phyloP scores from a whole-genome alignment of 2,797 vertebrate genomes.

The Poeciliopsis paucimaculata region DNA sequence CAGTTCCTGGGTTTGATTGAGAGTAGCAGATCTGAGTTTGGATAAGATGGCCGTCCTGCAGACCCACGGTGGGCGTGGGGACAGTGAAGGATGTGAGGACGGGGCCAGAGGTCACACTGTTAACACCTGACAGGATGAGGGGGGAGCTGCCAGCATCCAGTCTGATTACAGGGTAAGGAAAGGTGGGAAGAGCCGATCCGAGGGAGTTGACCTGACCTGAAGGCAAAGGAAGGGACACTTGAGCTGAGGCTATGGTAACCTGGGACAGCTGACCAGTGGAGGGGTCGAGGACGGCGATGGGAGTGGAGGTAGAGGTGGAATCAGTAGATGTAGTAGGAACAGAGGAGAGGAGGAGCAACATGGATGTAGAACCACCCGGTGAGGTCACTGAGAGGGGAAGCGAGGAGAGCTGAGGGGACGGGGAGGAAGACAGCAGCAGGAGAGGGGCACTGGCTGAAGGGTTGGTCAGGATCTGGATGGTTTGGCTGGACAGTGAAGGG shows the following conservation, averaged over 20 bases:
- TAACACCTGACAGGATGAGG: slow-evolving; percentile 68
- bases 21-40: slow-evolving; percentile 62
- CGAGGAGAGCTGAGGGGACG: slow-evolving; percentile 65
- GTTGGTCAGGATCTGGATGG: slow-evolving; percentile 75
- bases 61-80: slow-evolving; percentile 32
- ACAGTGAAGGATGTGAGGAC: slow-evolving; percentile 44
- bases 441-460: slow-evolving; percentile 70
- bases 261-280: slow-evolving; percentile 74
- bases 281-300: slow-evolving; percentile 72
- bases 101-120: slow-evolving; percentile 32
- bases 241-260: slow-evolving; percentile 62
- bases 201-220: slow-evolving; percentile 51
- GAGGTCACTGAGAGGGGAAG: slow-evolving; percentile 73
- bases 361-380: slow-evolving; percentile 58
- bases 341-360: slow-evolving; percentile 81
- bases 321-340: slow-evolving; percentile 67
- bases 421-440: slow-evolving; percentile 75
- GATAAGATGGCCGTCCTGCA: slow-evolving; percentile 38
- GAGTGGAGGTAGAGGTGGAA: slow-evolving; percentile 65
- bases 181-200: slow-evolving; percentile 54
- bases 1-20: slow-evolving; percentile 67
- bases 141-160: slow-evolving; percentile 63
- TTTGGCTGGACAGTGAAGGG: slow-evolving; percentile 52
- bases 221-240: slow-evolving; percentile 65
- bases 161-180: slow-evolving; percentile 67